Evolutionary conservation across 2,797 vertebrate species (phyloP).

Genomic region (Gallirallus australis): DNA sequence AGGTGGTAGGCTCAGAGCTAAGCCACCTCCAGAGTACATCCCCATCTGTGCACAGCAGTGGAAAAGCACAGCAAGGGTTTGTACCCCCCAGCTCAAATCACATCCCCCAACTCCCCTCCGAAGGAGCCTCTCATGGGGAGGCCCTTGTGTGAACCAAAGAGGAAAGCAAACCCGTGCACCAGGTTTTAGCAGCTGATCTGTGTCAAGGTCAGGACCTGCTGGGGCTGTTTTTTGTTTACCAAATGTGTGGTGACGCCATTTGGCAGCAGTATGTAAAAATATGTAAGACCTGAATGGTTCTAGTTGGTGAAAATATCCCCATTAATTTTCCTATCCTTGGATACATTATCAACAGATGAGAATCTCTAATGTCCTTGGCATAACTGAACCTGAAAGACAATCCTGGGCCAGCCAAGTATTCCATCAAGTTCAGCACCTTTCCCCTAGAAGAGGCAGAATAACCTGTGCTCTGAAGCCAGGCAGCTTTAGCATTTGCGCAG

Average conservation of each 20-base stretch:
- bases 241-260: not conserved
- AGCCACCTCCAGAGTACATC: not conserved
- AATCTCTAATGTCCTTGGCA: not conserved
- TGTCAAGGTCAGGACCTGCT: not conserved
- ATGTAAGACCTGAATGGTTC: not conserved
- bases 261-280: not conserved
- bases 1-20: not conserved
- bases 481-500: not conserved
- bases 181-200: not conserved
- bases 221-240: not conserved
- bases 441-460: not conserved
- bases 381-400: not conserved
- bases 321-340: not conserved
- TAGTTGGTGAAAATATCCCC: not conserved
- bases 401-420: not conserved
- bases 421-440: not conserved
- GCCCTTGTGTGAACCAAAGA: not conserved
- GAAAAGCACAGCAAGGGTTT: not conserved
- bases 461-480: not conserved
- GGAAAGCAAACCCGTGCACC: not conserved
- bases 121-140: not conserved
- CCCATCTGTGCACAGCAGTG: not conserved
- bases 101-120: fast-evolving
- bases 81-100: not conserved
- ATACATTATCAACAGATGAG: not conserved